These are phyloP conservation scores for Hirtodrosophila cameraria DNA, from an alignment of 2,888 invertebrate genomes.

Conservation along the genomic window DNA sequence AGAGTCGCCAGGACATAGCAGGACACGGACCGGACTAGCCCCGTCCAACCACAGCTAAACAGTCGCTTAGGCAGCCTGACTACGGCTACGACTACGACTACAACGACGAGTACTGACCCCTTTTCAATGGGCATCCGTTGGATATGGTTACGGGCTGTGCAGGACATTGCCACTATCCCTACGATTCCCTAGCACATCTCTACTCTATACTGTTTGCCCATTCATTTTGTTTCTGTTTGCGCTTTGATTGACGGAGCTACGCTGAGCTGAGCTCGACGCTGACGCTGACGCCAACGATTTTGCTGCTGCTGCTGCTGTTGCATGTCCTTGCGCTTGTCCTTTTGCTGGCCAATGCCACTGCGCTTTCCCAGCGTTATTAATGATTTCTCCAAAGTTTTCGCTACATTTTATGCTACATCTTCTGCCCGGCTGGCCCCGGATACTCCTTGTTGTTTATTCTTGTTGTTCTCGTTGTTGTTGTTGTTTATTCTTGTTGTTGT, in stretches of 20 bases:
- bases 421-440: conserved; percentile 54
- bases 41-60: conserved; percentile 72
- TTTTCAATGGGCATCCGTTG: conserved; percentile 78
- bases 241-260: conserved; percentile 79
- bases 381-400: conserved; percentile 80
- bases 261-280: conserved; percentile 49
- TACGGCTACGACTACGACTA: too few species aligned
- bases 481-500: conserved; percentile 16
- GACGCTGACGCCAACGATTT: conserved; percentile 3
- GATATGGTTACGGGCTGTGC: conserved; percentile 36
- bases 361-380: conserved; percentile 81
- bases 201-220: conserved; percentile 74
- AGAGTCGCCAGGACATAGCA: conserved; percentile 15
- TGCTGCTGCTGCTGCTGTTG: conserved; percentile 28
- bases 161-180: conserved; percentile 51
- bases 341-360: conserved; percentile 72
- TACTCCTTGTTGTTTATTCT: conserved; percentile 35
- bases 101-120: conserved; percentile 67
- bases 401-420: conserved; percentile 74
- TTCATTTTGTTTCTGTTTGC: conserved; percentile 81
- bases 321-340: conserved; percentile 81
- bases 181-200: conserved; percentile 8
- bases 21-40: too few species aligned
- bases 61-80: conserved; percentile 72
- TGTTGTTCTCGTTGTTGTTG: conserved; percentile 8